Base-by-base conservation (phyloP, 2,888 invertebrate species). In the Tanypteryx hageni region DNA sequence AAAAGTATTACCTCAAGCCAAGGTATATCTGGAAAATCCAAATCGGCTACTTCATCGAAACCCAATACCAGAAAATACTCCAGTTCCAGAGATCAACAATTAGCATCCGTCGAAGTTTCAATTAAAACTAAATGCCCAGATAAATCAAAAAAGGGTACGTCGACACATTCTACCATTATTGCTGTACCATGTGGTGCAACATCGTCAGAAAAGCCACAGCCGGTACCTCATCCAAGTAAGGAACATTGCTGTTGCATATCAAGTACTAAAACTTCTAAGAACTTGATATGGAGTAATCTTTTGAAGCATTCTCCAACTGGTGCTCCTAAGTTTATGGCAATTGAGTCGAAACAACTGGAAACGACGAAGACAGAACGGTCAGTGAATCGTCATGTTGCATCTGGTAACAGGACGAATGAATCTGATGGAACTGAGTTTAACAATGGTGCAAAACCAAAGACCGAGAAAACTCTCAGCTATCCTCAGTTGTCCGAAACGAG, bases 271-370 rank as follows among this genome's bases (percentile, higher is more conserved):
- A 89, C 31, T 44, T 44, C 61, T 9, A 16, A 44, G 44, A 89
- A 89, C 44, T n/a, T 68, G 31, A n/a, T 56, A 4, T 89, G 89
- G 89, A 59, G 44, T n/a, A 18, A 64, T 89, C 18, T 89, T 44
- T 68, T 89, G 64, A 89, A 89, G 27, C 11, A 68, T 56, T 56
- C 64, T n/a, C 44, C 11, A 13, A 18, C 13, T 14, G 9, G 1
- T 44, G 14, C 0, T n/a, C 14, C 64, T 2, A 31, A 44, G 76
- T 13, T 27, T 18, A 27, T 44, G 7, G 31, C 3, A 11, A 18
- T 10, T 4, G 64, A 68, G 13, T 18, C 56, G n/a, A 18, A 31
- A 68, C 44, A 56, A 22, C 11, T 7, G 11, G 89, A 44, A 89
- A 64, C 0, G 44, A 2, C 31, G 3, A 10, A 18, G 0, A 56